Percentiles rank a stretch among this genome's conserved stretches.
Evolutionary conservation across 64 coral and sea anemone genomes (phyloP).

Genomic region (Stichodactyla mertensii): DNA sequence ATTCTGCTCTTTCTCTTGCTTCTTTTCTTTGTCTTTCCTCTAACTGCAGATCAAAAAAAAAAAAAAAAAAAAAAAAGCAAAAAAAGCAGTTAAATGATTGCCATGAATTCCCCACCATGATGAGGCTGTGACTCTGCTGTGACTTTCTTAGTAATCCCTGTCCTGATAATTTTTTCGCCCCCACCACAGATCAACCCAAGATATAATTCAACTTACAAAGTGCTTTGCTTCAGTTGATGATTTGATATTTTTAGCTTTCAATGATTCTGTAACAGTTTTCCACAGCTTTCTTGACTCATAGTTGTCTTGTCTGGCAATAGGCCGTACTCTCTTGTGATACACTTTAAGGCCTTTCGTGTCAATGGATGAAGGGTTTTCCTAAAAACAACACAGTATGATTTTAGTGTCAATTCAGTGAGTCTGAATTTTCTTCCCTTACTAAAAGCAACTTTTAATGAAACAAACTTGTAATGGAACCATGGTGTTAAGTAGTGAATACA

Average conservation of each 20-base stretch:
- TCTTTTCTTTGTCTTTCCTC: conserved; percentile 87
- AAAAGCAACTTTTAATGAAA: too few relatives aligned
- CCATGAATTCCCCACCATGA: too few relatives aligned
- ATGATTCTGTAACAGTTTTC: conserved; percentile 61
- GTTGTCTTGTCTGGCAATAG: conserved; percentile 52
- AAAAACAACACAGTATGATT: neutral
- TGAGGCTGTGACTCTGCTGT: too few relatives aligned
- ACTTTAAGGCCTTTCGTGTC: conserved; percentile 71
- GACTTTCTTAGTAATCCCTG: too few relatives aligned
- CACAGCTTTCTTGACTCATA: conserved; percentile 81
- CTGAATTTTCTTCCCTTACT: too few relatives aligned
- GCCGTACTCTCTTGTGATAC: conserved; percentile 68
- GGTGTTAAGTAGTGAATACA: too few relatives aligned
- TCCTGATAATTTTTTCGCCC: too few relatives aligned
- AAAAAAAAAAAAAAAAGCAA: too few relatives aligned
- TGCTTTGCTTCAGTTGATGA: conserved; percentile 77
- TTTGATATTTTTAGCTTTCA: conserved; percentile 60
- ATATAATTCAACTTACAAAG: conserved; percentile 29
- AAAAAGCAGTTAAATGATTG: too few relatives aligned
- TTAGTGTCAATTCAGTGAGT: too few relatives aligned
- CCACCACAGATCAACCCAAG: neutral
- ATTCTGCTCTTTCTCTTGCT: conserved; percentile 71
- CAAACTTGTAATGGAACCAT: too few relatives aligned
- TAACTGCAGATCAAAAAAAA: conserved; percentile 32
- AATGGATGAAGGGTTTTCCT: conserved; percentile 64